Evolutionary conservation across 2,888 invertebrate genomes (phyloP), one percentile per base, ranked within the genome.

Genomic region (Amblyjoppa fuscipennis): DNA sequence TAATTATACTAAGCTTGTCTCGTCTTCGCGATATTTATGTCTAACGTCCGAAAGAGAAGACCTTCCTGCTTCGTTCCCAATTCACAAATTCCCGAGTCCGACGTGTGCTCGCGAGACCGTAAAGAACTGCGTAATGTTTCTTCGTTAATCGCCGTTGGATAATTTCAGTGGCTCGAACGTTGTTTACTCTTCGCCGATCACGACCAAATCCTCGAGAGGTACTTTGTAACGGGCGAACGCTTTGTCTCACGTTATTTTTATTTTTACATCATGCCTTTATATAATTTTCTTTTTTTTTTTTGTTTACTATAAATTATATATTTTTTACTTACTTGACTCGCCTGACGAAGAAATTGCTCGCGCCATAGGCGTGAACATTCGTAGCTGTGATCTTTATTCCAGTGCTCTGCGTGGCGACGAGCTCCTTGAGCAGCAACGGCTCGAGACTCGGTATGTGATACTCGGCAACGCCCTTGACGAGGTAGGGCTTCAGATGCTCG

Each of bases 371-470:
- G 85, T 95, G 95, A 87, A 96, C 95, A 87, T 96, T 95, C 84
- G 94, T 95, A 73, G 96, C 93, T 0, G 95, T 95, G 59, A 96
- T 95, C 91, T 94, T 95, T 83, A 96, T 79, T 94, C 96, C 77
- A 94, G 95, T 68, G 95, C 96, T 85, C 94, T 96, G 84, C 94
- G 96, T 87, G 94, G 94, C 90, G 94, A 95, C 90, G 38, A 97
- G 91, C 88, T 96, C 95, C 85, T 96, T 96, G 94, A 96, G 95
- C 81, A 95, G 93, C 90, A 96, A 95, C 3, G 97, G 97, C 91
- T 97, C 97, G 75, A 96, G 95, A 1, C 96, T 95, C 1, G 97
- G 97, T 88, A 97, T 95, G 61, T 96, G 95, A 85, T 96, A 96
- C 90, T 96, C 96, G 28, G 96, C 95, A 81, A 96, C 96, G 45